These are phyloP conservation scores for Chloroclysta siterata DNA, from an alignment of 2,888 invertebrate genomes.

Conservation along the genomic window DNA sequence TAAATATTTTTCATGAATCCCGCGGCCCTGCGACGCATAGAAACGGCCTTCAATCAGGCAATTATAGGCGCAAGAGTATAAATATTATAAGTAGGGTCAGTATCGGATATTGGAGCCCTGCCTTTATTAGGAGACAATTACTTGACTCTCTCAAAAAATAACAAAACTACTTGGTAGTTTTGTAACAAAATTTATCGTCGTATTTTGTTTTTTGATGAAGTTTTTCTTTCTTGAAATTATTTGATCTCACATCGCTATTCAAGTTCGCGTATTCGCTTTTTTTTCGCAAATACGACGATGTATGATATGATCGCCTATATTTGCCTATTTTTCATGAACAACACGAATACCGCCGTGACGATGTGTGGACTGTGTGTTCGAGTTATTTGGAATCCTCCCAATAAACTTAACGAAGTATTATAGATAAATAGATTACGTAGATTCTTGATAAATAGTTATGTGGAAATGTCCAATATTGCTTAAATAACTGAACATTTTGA, in stretches of 20 bases:
- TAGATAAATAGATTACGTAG: too few species aligned
- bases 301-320: too few species aligned
- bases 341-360: too few species aligned
- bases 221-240: background rate
- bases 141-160: constrained; percentile 20
- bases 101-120: constrained; percentile 29
- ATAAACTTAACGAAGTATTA: too few species aligned
- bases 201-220: background rate
- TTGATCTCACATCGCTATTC: background rate
- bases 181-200: background rate
- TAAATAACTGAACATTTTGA: background rate
- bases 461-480: background rate
- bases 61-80: constrained; percentile 75
- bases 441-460: too few species aligned
- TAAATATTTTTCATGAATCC: constrained; percentile 84
- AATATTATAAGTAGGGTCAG: constrained; percentile 75
- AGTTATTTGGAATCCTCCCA: too few species aligned
- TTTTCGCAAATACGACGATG: too few species aligned
- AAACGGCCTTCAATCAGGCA: constrained; percentile 82
- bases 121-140: constrained; percentile 32
- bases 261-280: too few species aligned
- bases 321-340: too few species aligned
- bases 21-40: constrained; percentile 72
- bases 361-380: too few species aligned
- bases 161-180: constrained; percentile 21